Conservation (phyloP, 1,140 invertebrate species). For the Drosophila nasuta region DNA sequence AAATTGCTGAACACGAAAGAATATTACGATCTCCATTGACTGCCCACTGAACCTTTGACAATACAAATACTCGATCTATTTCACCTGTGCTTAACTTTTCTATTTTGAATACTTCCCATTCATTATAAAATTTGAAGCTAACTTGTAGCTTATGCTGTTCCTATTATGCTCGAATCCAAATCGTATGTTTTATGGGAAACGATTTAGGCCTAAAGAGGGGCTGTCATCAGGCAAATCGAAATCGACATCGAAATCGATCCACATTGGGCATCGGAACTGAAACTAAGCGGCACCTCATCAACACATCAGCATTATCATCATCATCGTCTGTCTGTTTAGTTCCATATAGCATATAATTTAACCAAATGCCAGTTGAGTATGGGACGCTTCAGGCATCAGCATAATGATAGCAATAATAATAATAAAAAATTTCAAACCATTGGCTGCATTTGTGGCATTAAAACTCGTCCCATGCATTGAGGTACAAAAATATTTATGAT, state of each 20-base stretch:
- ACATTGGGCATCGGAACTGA: conserved; percentile 53
- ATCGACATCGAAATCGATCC: conserved; percentile 42
- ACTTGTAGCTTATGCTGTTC: background rate
- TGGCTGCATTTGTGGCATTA: conserved; percentile 33
- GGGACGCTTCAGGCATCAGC: background rate
- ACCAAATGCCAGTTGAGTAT: conserved; percentile 1
- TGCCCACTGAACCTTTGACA: conserved; percentile 1
- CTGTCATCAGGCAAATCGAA: conserved; percentile 32
- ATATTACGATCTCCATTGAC: background rate
- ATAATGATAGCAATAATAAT: conserved; percentile 50
- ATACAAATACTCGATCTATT: background rate
- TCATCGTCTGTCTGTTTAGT: background rate
- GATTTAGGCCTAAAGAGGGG: conserved; percentile 28
- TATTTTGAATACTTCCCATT: conserved; percentile 3
- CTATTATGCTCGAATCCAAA: conserved; percentile 37
- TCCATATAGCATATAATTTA: conserved; percentile 31
- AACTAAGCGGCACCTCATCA: conserved; percentile 80
- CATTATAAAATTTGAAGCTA: conserved; percentile 5
- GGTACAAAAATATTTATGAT: conserved; percentile 80
- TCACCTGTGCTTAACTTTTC: background rate
- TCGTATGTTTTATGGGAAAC: conserved; percentile 42
- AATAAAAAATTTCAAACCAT: conserved; percentile 44
- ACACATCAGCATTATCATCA: conserved; percentile 80
- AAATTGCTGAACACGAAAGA: background rate
- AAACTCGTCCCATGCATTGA: conserved; percentile 39